Conservation (phyloP, 1,140 invertebrate species). For the Aphaenogaster rudis region DNA sequence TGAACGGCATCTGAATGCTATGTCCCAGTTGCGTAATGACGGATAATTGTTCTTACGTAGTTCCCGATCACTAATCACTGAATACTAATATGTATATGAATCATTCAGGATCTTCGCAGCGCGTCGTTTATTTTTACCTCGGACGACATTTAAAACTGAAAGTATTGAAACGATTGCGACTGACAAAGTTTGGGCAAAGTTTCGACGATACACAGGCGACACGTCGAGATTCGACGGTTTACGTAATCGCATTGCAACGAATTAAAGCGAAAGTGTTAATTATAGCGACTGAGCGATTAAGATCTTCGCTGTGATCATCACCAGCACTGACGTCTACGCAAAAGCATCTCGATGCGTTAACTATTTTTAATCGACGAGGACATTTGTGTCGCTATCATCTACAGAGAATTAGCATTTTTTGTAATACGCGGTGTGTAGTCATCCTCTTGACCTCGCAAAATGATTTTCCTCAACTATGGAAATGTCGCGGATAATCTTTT, state of each 20-base stretch:
- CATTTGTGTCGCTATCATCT: neutral
- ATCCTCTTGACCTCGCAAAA: neutral
- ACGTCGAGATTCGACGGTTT: neutral
- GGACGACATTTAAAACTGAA: neutral
- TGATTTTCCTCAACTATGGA: neutral
- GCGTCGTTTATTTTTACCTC: neutral
- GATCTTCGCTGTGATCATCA: neutral
- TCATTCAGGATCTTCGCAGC: constrained; percentile 16
- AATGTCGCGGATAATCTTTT: neutral
- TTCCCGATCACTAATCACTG: neutral
- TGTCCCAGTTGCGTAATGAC: constrained; percentile 43
- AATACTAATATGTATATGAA: constrained; percentile 22
- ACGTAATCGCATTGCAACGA: neutral
- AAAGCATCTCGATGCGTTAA: constrained; percentile 9
- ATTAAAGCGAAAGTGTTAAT: constrained; percentile 27
- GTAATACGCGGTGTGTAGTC: neutral
- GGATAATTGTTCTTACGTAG: constrained; percentile 42
- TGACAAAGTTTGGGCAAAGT: neutral
- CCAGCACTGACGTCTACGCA: constrained; percentile 9
- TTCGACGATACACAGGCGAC: neutral
- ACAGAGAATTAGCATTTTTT: neutral
- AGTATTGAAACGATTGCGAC: neutral
- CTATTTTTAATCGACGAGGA: constrained; percentile 45
- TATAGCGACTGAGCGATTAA: constrained; percentile 23
- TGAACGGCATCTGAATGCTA: constrained; percentile 15